Evolutionary conservation across 1,140 invertebrate species (phyloP).

Genomic region (Ladona fulva): DNA sequence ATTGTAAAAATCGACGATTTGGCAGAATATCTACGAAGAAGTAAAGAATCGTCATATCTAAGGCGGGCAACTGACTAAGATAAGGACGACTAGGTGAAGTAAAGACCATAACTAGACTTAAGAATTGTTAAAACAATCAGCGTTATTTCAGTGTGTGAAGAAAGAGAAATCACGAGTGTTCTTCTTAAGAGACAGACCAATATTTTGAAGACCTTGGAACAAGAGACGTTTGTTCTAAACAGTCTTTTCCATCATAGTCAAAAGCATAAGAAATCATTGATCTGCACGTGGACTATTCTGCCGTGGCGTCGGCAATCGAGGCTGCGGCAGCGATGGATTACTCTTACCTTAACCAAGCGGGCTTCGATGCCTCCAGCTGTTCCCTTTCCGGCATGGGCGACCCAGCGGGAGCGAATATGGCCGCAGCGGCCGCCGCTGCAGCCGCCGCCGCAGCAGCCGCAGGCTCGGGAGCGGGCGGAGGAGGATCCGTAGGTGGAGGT

Average conservation of each 20-base stretch:
- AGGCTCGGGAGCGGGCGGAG: neutral
- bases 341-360: conserved; percentile 34
- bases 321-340: conserved; percentile 29
- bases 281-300: neutral
- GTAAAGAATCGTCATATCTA: no score
- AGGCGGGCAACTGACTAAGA: no score
- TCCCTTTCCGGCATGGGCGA: conserved; percentile 27
- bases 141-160: no score
- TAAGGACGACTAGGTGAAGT: no score
- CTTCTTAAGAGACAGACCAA: no score
- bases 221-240: no score
- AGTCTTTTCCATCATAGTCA: neutral
- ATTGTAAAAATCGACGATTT: no score
- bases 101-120: no score
- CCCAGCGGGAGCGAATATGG: neutral
- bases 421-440: neutral
- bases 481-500: neutral
- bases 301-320: neutral
- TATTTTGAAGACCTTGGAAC: no score
- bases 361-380: conserved; percentile 31
- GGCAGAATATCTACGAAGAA: no score
- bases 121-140: no score
- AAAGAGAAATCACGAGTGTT: no score
- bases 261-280: neutral
- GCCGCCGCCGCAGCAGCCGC: neutral